Evolutionary conservation across 2,888 invertebrate genomes (phyloP).

Genomic region (Malacosoma neustria): DNA sequence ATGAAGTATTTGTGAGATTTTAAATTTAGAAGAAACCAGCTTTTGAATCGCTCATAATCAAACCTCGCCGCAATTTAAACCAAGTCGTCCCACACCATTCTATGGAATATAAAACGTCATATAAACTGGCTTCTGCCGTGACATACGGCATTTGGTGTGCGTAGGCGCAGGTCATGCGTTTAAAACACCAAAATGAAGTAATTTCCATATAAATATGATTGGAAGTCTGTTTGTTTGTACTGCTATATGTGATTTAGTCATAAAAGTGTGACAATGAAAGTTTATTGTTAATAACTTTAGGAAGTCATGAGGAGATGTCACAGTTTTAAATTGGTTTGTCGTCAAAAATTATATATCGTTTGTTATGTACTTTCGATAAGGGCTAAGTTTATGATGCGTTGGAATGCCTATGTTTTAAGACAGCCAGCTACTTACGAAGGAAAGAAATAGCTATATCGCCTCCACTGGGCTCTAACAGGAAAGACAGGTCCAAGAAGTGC

Average conservation of each 20-base stretch:
- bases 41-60: background rate
- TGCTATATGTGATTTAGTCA: background rate
- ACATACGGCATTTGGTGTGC: constrained; percentile 18
- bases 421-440: too few relatives aligned
- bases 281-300: background rate
- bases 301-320: background rate
- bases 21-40: too few relatives aligned
- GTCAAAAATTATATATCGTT: background rate
- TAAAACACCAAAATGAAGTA: constrained; percentile 27
- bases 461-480: too few relatives aligned
- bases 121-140: constrained; percentile 36
- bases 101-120: constrained; percentile 40
- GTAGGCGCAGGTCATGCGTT: constrained; percentile 33
- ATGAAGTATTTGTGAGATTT: too few relatives aligned
- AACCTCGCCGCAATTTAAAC: background rate
- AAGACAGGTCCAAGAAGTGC: too few relatives aligned
- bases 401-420: too few relatives aligned
- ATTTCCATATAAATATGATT: constrained; percentile 18
- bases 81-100: constrained; percentile 14
- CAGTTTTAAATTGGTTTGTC: background rate
- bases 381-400: too few relatives aligned
- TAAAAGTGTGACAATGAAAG: background rate
- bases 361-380: background rate
- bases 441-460: too few relatives aligned
- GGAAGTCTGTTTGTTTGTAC: background rate